These are phyloP conservation scores for Sarcophaga variegata DNA, from an alignment of 2,888 invertebrate species.

Conservation along the genomic window DNA sequence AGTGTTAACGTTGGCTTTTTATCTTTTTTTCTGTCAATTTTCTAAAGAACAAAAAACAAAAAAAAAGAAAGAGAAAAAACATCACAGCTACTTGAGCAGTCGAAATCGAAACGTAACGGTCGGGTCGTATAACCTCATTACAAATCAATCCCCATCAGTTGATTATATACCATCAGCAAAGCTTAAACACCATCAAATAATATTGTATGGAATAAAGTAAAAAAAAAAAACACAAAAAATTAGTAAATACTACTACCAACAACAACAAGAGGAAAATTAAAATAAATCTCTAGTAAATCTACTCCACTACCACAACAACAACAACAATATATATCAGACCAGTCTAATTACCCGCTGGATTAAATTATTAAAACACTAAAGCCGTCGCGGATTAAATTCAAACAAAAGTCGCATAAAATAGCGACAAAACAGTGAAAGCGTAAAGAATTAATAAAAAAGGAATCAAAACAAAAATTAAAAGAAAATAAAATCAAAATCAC, in stretches of 20 bases:
- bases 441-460: conserved; percentile 20
- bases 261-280: conserved; percentile 39
- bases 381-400: conserved; percentile 75
- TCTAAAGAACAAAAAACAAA: too few species aligned
- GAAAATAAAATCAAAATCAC: conserved; percentile 15
- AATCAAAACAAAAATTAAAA: conserved; percentile 46
- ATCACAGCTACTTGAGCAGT: conserved; percentile 10
- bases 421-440: conserved; percentile 65
- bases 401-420: conserved; percentile 28
- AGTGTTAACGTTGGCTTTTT: conserved; percentile 57
- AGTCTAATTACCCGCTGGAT: conserved; percentile 80
- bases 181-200: conserved; percentile 58
- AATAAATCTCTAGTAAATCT: conserved; percentile 48
- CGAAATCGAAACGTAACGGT: conserved; percentile 55
- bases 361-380: conserved; percentile 79
- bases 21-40: conserved; percentile 15
- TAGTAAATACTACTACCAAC: not conserved
- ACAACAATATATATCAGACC: conserved; percentile 43
- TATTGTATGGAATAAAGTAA: not conserved
- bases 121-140: conserved; percentile 67
- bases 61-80: too few species aligned
- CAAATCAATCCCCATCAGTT: conserved; percentile 69
- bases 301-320: conserved; percentile 44
- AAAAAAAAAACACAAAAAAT: conserved; percentile 24
- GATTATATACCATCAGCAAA: conserved; percentile 62